Base-by-base conservation (phyloP, 2,113 vertebrate genomes). In the Maccullochella peelii region DNA sequence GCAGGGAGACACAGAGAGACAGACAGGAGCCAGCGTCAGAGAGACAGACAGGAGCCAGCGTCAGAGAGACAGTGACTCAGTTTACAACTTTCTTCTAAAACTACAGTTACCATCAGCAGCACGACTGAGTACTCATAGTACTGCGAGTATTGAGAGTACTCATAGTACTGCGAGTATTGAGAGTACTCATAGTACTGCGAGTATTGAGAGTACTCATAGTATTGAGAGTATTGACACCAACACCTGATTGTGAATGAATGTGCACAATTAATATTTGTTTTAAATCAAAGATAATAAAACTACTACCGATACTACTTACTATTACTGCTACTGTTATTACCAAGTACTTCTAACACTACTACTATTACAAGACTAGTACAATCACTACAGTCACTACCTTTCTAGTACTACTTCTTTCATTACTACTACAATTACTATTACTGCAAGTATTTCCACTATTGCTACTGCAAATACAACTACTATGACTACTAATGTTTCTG, bases 1-100 rank as follows among this genome's bases (percentile, higher is more conserved):
- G 94, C 83, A 44, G 68, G 20, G 42, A 69, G 42, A 79, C 23
- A 55, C 18, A 55, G 38, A 40, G 4, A 57, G 57, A 62, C 5
- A 77, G 49, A 66, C 30, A 79, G 70, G n/a, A 14, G 10, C 36
- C 3, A 59, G 6, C 6, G 47, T 49, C 2, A 65, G 30, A 40
- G 16, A 38, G 16, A 49, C 6, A 36, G 10, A 25, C n/a, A 23
- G 63, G 21, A 54, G 10, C 21, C 2, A 67, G 30, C 1, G 30
- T 1, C 1, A 40, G 10, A 73, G 50, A 47, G 7, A n/a, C 6
- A 68, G n/a, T n/a, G n/a, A n/a, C n/a, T n/a, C n/a, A n/a, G n/a
- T n/a, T n/a, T n/a, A n/a, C n/a, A n/a, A n/a, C n/a, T n/a, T n/a
- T n/a, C n/a, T n/a, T n/a, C 47, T 49, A 49, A 49, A 49, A 59